Percentiles rank a stretch among this genome's conserved stretches.
phyloP scores from a whole-genome alignment of 1,140 invertebrate genomes.

The Saccostrea glomerata region DNA sequence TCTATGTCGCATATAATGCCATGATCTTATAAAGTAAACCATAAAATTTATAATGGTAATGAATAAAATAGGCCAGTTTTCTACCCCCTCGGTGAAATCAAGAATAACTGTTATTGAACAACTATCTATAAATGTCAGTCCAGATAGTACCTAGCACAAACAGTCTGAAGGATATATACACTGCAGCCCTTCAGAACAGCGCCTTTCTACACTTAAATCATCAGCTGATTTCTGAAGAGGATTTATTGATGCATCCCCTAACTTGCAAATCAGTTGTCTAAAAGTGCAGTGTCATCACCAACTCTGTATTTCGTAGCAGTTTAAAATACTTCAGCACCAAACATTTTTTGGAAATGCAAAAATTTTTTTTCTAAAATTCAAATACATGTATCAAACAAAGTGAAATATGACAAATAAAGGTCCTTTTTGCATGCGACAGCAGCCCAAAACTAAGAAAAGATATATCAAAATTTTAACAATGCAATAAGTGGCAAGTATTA shows the following conservation, averaged over 20 bases:
- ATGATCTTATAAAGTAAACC: neutral
- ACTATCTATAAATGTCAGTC: neutral
- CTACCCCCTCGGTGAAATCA: constrained; percentile 23
- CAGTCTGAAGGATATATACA: neutral
- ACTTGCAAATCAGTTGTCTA: neutral
- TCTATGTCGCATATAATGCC: neutral
- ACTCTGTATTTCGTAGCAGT: neutral
- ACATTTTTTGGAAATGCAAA: no score
- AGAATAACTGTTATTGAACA: neutral
- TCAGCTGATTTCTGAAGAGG: neutral
- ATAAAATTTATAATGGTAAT: neutral
- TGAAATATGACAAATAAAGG: no score
- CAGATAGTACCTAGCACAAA: neutral
- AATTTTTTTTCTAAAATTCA: no score
- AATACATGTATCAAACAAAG: no score
- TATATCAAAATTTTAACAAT: neutral
- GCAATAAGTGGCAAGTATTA: neutral
- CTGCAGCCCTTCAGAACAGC: neutral
- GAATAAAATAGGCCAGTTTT: constrained; percentile 17
- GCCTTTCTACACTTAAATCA: neutral
- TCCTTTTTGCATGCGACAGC: no score
- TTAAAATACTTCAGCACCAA: no score
- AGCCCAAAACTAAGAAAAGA: neutral
- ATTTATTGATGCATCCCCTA: neutral
- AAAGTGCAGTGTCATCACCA: neutral